phyloP scores from a whole-genome alignment of 2,113 vertebrate species.

The Hiodon alosoides region DNA sequence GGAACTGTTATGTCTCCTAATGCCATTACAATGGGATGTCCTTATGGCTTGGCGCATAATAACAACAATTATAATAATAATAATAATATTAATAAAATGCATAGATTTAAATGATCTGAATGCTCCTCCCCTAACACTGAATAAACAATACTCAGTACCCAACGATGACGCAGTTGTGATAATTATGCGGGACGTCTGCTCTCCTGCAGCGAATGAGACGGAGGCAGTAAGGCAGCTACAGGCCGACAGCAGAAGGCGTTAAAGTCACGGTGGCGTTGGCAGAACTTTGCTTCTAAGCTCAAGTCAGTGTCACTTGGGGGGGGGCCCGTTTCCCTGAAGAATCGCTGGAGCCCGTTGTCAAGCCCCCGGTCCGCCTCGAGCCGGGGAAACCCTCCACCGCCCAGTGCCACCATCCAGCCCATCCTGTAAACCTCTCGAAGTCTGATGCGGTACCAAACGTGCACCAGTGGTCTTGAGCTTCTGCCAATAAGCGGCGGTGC shows the following conservation, averaged over 20 bases:
- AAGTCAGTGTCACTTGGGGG: slow-evolving; percentile 39
- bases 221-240: slow-evolving; percentile 70
- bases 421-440: background rate
- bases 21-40: slow-evolving; percentile 78
- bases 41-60: slow-evolving; percentile 87
- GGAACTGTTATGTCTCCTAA: slow-evolving; percentile 79
- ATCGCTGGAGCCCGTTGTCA: background rate
- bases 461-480: slow-evolving; percentile 8
- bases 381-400: background rate
- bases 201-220: slow-evolving; percentile 59
- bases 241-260: slow-evolving; percentile 77
- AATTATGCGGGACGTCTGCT: slow-evolving; percentile 34
- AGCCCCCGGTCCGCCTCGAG: background rate
- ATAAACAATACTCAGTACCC: slow-evolving; percentile 52
- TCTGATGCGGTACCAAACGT: background rate
- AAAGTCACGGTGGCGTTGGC: slow-evolving; percentile 61
- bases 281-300: slow-evolving; percentile 37
- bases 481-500: background rate
- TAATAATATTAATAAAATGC: slow-evolving; percentile 72
- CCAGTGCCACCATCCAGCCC: background rate
- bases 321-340: background rate
- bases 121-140: slow-evolving; percentile 66
- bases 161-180: slow-evolving; percentile 53
- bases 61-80: slow-evolving; percentile 65
- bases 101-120: slow-evolving; percentile 89